A percentile compares a stretch with the other conserved stretches of the same genome.
Evolutionary conservation across 2,797 vertebrate genomes (phyloP).

Genomic region (Sebastes elongatus): DNA sequence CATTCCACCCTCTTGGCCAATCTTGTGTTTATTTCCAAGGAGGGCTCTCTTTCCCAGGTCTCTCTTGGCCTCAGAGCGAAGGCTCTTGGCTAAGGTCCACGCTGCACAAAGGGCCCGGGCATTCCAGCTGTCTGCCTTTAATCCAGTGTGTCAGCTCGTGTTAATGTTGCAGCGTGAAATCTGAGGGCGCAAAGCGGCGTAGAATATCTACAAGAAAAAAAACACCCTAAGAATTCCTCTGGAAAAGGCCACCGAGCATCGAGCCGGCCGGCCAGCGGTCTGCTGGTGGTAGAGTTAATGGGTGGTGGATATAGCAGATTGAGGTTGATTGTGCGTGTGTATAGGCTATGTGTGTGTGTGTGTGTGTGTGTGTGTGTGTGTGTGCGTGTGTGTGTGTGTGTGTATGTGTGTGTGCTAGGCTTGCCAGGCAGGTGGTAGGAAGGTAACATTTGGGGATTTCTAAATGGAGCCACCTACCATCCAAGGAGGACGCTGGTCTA

Average conservation of each 20-base stretch:
- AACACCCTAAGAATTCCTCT: constrained; percentile 89
- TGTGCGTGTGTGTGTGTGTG: no score
- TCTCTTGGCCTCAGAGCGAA: constrained; percentile 90
- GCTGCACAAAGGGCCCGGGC: constrained; percentile 92
- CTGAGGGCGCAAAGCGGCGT: constrained; percentile 92
- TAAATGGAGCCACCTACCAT: constrained; percentile 36
- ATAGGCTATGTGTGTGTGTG: neutral
- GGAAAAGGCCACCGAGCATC: constrained; percentile 82
- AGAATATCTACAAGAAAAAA: constrained; percentile 90
- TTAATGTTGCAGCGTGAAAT: constrained; percentile 99
- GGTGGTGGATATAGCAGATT: constrained; percentile 70
- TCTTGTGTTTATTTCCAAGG: constrained; percentile 82
- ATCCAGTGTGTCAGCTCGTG: constrained; percentile 98
- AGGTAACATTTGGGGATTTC: constrained; percentile 34
- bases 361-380: neutral
- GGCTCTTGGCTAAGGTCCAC: constrained; percentile 95
- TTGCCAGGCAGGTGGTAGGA: constrained; percentile 29
- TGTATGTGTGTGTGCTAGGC: neutral
- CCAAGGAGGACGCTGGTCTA: constrained; percentile 39
- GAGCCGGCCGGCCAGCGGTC: constrained; percentile 18
- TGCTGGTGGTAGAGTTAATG: constrained; percentile 77
- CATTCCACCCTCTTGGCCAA: constrained; percentile 75
- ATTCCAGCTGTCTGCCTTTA: constrained; percentile 99
- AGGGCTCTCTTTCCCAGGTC: constrained; percentile 82
- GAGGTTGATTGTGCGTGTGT: constrained; percentile 1